Evolutionary conservation across 1,140 invertebrate species (phyloP).

Genomic region (Platyscapa corneri): DNA sequence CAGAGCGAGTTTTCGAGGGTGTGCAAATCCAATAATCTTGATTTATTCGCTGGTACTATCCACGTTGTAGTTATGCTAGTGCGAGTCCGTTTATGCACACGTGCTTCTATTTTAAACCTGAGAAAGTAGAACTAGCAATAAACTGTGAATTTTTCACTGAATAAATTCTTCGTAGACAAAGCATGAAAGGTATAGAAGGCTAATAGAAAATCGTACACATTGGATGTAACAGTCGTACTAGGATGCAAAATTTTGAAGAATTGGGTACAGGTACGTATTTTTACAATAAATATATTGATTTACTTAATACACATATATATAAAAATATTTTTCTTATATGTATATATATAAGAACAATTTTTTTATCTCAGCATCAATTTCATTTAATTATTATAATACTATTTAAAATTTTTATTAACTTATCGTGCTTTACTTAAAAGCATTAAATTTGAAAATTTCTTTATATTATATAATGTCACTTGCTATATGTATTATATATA

Average conservation of each 20-base stretch:
- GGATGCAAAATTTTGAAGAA: neutral
- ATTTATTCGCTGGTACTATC: conserved; percentile 36
- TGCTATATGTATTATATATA: no score
- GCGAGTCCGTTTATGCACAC: conserved; percentile 14
- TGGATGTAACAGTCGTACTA: no score
- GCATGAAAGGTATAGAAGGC: neutral
- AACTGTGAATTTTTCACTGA: neutral
- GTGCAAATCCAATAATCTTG: conserved; percentile 44
- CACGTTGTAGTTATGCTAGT: neutral
- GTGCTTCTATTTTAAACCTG: conserved; percentile 19
- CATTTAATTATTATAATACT: no score
- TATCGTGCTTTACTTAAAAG: no score
- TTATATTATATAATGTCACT: no score
- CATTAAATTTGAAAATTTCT: no score
- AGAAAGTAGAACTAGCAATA: neutral
- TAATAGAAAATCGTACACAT: neutral
- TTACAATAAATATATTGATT: neutral
- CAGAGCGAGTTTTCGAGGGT: conserved; percentile 28
- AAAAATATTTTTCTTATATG: no score
- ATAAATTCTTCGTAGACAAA: neutral
- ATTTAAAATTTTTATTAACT: no score
- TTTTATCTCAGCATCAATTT: no score
- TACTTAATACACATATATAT: no score
- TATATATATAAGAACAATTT: no score
- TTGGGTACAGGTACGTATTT: neutral